phyloP scores from a whole-genome alignment of 2,113 vertebrate genomes.

The Hippopotamus amphibius region DNA sequence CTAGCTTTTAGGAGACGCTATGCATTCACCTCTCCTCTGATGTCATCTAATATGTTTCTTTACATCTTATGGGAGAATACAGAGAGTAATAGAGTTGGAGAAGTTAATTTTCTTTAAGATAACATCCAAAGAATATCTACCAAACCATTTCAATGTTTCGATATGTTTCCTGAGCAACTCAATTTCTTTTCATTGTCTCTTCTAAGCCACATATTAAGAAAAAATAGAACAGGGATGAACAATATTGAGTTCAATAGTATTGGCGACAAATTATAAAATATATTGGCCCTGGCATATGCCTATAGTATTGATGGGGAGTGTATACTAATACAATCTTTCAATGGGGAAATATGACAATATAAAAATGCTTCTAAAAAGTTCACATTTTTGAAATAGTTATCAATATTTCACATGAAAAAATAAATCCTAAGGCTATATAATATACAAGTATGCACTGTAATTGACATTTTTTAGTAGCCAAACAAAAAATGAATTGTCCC shows the following conservation, averaged over 20 bases:
- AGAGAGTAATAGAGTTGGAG: background rate
- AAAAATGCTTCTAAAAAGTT: conserved; percentile 13
- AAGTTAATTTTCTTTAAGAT: conserved; percentile 59
- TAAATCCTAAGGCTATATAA: conserved; percentile 8
- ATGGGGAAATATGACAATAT: background rate
- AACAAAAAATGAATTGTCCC: background rate
- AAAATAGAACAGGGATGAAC: background rate
- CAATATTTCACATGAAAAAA: background rate
- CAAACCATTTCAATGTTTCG: conserved; percentile 22
- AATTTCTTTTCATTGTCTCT: background rate
- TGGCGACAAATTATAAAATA: conserved; percentile 10
- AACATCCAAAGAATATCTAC: background rate
- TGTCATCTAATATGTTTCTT: background rate
- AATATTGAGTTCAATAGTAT: conserved; percentile 4
- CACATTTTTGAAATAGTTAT: background rate
- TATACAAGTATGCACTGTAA: background rate
- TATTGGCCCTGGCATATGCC: background rate
- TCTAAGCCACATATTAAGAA: conserved; percentile 9
- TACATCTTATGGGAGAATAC: background rate
- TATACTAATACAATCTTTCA: background rate
- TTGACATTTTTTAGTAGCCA: background rate
- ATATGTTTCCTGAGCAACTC: background rate
- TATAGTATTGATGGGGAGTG: background rate
- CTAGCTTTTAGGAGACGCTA: background rate
- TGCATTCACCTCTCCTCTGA: background rate